Conservation (phyloP, 2,113 vertebrate species). For the Microcebus murinus region DNA sequence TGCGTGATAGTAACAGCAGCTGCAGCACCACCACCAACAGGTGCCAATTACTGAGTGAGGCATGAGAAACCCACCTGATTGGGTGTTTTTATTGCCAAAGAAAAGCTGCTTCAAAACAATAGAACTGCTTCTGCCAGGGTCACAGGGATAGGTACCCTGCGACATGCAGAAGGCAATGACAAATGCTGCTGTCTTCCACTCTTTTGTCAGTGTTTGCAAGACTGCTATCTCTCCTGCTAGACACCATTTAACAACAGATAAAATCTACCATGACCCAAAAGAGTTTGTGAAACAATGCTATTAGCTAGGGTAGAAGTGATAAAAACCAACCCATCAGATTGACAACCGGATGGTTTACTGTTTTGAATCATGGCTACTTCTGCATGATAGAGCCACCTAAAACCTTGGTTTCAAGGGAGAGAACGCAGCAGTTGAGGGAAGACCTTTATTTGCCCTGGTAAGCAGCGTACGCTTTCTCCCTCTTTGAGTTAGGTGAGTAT, state of each 20-base stretch:
- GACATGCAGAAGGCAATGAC: not conserved
- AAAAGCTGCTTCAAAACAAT: not conserved
- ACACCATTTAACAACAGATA: not conserved
- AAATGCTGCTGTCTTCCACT: no score
- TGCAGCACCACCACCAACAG: accelerated
- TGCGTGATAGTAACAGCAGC: accelerated
- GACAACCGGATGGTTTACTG: not conserved
- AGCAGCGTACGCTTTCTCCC: not conserved
- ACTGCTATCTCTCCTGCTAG: not conserved
- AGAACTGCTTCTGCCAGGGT: not conserved
- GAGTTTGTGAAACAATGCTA: not conserved
- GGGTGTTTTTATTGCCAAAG: not conserved
- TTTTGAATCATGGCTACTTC: not conserved
- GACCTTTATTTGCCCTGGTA: not conserved
- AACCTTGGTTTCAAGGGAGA: not conserved
- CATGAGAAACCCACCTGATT: accelerated
- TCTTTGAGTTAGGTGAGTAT: not conserved
- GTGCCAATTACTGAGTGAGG: not conserved
- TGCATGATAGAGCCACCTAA: not conserved
- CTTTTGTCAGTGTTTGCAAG: not conserved
- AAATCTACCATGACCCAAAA: accelerated
- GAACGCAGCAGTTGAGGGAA: not conserved
- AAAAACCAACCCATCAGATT: not conserved
- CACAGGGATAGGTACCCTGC: accelerated
- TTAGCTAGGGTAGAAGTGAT: not conserved